Percentiles rank a stretch among this genome's conserved stretches.
Conservation (phyloP, 1,140 invertebrate species). For the Daktulosphaira vitifoliae region DNA sequence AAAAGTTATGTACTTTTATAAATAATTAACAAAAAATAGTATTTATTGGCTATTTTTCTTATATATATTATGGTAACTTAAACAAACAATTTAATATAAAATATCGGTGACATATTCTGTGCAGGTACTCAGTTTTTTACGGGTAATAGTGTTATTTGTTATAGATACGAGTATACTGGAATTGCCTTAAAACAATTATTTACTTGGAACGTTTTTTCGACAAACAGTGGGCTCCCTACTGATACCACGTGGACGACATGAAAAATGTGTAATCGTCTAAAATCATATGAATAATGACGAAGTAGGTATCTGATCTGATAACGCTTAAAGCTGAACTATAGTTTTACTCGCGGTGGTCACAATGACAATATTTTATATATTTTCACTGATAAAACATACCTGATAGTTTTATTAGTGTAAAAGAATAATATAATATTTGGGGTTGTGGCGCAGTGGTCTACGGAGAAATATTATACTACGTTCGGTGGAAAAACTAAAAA, state of each 20-base stretch:
- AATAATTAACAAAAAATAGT: too few relatives aligned
- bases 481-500: background rate
- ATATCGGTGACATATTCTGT: too few relatives aligned
- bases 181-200: too few relatives aligned
- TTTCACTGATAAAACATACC: constrained; percentile 31
- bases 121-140: too few relatives aligned
- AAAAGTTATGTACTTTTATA: too few relatives aligned
- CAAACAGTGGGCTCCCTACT: constrained; percentile 26
- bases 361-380: constrained; percentile 14
- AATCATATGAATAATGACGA: constrained; percentile 27
- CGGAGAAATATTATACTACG: background rate
- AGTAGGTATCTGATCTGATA: constrained; percentile 24
- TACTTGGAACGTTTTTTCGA: too few relatives aligned
- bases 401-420: constrained; percentile 30
- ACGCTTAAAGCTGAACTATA: constrained; percentile 20
- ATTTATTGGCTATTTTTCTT: too few relatives aligned
- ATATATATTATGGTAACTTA: too few relatives aligned
- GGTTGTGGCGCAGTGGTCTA: constrained; percentile 13
- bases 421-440: background rate
- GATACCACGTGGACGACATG: constrained; percentile 17
- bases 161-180: too few relatives aligned
- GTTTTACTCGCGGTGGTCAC: background rate
- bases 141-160: too few relatives aligned
- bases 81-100: too few relatives aligned
- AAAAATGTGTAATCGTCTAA: constrained; percentile 32